These are phyloP conservation scores for Pelodiscus sinensis DNA, from an alignment of 2,113 vertebrate species.

Conservation along the genomic window DNA sequence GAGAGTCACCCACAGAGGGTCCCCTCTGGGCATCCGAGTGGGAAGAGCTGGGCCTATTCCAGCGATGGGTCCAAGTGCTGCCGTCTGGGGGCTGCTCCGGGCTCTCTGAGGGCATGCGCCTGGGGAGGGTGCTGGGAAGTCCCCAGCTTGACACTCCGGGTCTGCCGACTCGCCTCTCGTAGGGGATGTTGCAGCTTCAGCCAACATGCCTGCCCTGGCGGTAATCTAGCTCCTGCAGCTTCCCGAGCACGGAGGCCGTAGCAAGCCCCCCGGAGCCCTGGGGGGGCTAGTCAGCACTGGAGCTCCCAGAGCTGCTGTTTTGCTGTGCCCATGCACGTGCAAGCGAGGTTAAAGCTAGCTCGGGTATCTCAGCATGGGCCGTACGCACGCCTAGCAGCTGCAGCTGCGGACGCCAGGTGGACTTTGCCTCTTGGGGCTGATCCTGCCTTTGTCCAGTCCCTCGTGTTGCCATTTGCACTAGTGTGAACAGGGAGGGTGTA, in stretches of 20 bases:
- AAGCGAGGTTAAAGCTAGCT: background rate
- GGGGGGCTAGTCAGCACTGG: background rate
- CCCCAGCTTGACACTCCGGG: too few species aligned
- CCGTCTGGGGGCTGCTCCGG: background rate
- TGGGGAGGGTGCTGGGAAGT: background rate
- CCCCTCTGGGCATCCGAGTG: background rate
- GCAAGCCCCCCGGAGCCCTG: background rate
- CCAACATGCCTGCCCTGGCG: too few species aligned
- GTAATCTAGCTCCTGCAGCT: background rate
- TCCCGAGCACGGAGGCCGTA: background rate
- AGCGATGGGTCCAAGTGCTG: background rate
- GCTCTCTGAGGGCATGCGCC: background rate
- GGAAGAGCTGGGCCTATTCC: background rate
- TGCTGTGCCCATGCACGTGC: background rate
- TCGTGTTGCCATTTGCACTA: background rate
- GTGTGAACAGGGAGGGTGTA: background rate
- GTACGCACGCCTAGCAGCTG: background rate
- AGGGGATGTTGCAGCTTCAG: background rate
- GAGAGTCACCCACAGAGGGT: background rate
- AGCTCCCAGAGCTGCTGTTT: too few species aligned
- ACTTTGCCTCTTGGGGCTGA: background rate
- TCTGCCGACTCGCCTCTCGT: background rate
- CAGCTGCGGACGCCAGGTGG: too few species aligned
- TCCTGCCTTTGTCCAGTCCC: background rate
- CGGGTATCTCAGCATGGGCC: background rate